Conservation (phyloP, 2,888 invertebrate genomes). For the Metopia argyrocephala region DNA sequence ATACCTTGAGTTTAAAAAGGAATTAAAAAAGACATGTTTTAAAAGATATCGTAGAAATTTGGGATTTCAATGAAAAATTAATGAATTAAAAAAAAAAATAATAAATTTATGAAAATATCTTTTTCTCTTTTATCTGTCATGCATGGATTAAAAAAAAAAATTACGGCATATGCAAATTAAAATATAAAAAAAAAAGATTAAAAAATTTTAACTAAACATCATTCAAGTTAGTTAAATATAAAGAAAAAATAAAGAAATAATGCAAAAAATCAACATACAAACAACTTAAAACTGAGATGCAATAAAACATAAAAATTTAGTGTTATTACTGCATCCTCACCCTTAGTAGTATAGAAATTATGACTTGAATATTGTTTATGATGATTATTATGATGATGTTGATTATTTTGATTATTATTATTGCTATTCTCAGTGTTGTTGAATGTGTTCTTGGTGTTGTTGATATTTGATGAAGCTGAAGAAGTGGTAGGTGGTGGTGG, state of each 20-base stretch:
- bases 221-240: conserved; percentile 44
- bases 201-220: conserved; percentile 28
- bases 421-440: conserved; percentile 63
- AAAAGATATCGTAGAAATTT: too few species aligned
- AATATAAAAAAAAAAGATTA: conserved; percentile 3
- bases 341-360: conserved; percentile 74
- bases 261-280: conserved; percentile 48
- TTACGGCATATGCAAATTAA: conserved; percentile 35
- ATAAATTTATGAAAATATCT: conserved; percentile 36
- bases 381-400: conserved; percentile 67
- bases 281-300: conserved; percentile 56
- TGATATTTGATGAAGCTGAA: conserved; percentile 52
- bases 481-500: conserved; percentile 68
- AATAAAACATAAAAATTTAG: conserved; percentile 56
- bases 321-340: conserved; percentile 74
- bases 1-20: too few species aligned
- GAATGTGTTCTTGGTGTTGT: conserved; percentile 63
- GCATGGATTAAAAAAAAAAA: conserved; percentile 11
- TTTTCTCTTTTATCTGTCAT: not conserved
- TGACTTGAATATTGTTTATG: conserved; percentile 74
- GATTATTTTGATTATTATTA: conserved; percentile 50
- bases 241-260: conserved; percentile 16
- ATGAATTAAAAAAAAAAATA: conserved; percentile 9
- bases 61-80: not conserved
- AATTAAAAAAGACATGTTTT: too few species aligned